A percentile compares a stretch with the other conserved stretches of the same genome.
These are phyloP conservation scores for Cyanoramphus novaezelandiae DNA, from an alignment of 2,113 vertebrate genomes.

Conservation along the genomic window DNA sequence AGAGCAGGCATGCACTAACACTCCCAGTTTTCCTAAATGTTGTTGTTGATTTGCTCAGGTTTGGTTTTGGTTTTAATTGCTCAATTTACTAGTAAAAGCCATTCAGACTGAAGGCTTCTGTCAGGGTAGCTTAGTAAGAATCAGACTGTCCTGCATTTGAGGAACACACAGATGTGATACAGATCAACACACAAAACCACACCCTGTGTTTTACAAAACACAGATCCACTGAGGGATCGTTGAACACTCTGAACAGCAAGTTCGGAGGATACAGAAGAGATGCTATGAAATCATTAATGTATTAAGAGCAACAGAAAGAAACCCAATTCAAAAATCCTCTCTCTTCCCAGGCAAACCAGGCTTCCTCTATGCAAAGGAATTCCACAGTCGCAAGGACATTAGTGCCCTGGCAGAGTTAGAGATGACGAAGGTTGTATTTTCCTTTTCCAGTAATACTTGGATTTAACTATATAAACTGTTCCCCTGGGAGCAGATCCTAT, in stretches of 20 bases:
- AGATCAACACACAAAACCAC: background rate
- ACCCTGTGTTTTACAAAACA: background rate
- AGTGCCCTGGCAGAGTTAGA: background rate
- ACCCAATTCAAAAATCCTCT: background rate
- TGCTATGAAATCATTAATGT: background rate
- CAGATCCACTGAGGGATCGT: background rate
- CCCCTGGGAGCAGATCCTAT: background rate
- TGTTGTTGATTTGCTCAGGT: background rate
- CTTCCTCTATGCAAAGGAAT: background rate
- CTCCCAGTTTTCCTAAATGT: background rate
- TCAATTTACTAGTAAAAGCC: background rate
- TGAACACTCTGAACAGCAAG: background rate
- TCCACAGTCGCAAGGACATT: background rate
- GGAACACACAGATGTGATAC: background rate
- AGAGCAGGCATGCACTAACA: background rate
- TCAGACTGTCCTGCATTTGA: background rate
- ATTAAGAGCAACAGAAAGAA: background rate
- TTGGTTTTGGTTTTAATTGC: background rate
- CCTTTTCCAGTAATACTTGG: conserved; percentile 9
- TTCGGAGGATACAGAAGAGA: background rate
- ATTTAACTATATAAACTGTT: background rate
- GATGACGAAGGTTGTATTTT: background rate
- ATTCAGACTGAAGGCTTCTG: background rate
- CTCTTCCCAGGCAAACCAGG: background rate
- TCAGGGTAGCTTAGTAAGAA: background rate